A percentile compares a stretch with the other conserved stretches of the same genome.
Conservation (phyloP, 1,140 invertebrate genomes). For the fruit fly (Drosophila melanogaster) region DNA sequence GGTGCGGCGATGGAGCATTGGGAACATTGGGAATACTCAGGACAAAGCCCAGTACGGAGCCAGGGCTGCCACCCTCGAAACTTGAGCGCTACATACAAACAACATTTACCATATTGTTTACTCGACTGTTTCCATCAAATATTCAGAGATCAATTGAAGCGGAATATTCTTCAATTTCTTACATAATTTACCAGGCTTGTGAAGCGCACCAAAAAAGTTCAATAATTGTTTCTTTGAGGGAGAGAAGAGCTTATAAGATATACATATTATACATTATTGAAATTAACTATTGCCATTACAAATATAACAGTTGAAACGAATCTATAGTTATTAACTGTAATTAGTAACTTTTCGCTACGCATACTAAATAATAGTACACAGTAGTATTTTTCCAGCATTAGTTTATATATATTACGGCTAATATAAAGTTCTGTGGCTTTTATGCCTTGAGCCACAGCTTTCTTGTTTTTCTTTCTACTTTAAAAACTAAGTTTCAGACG, state of each 20-base stretch:
- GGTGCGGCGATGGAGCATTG: slow-evolving; percentile 13
- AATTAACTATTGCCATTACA: no score
- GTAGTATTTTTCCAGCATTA: no score
- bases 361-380: no score
- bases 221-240: slow-evolving; percentile 12
- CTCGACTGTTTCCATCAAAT: slow-evolving; percentile 52
- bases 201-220: background rate
- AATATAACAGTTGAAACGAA: no score
- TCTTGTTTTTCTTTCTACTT: slow-evolving; percentile 13
- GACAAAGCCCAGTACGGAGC: slow-evolving; percentile 28
- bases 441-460: background rate
- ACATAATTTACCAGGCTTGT: slow-evolving; percentile 15
- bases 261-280: no score
- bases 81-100: slow-evolving; percentile 29
- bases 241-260: background rate
- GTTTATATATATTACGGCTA: slow-evolving; percentile 8
- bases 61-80: slow-evolving; percentile 22
- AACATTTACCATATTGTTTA: slow-evolving; percentile 51
- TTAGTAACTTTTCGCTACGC: no score
- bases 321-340: no score
- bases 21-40: slow-evolving; percentile 27
- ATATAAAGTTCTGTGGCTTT: background rate
- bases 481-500: background rate
- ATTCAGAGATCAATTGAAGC: slow-evolving; percentile 49
- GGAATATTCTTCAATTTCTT: slow-evolving; percentile 34